Evolutionary conservation across 2,113 vertebrate genomes (phyloP).

Genomic region (Lycaon pictus): DNA sequence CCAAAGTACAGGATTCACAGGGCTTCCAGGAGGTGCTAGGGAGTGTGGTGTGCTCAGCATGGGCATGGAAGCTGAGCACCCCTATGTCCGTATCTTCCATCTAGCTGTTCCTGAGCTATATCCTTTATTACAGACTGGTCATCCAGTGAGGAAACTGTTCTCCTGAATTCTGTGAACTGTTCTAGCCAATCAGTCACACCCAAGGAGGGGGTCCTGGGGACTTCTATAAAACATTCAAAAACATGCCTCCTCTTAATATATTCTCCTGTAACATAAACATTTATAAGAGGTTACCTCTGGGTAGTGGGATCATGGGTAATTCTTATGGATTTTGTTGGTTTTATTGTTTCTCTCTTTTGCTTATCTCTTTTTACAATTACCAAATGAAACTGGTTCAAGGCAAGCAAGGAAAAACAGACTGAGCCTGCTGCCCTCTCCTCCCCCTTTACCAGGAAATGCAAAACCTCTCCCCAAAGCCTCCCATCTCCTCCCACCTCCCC

Average conservation of each 20-base stretch:
- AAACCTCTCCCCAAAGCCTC: background rate
- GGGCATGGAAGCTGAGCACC: no score
- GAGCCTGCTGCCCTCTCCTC: background rate
- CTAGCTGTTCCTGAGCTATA: background rate
- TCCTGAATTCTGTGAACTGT: slow-evolving; percentile 5
- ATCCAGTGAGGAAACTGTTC: background rate
- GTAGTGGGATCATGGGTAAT: background rate
- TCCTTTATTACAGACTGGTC: background rate
- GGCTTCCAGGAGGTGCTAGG: background rate
- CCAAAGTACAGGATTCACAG: background rate
- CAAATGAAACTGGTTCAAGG: background rate
- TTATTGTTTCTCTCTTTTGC: background rate
- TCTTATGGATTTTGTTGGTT: slow-evolving; percentile 14
- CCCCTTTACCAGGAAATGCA: slow-evolving; percentile 1
- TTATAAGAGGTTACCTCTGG: background rate
- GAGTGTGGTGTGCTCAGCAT: background rate
- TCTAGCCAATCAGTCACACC: background rate
- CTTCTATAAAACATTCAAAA: background rate
- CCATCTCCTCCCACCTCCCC: background rate
- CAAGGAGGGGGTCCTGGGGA: background rate
- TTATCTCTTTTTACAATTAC: background rate
- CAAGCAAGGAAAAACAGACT: background rate
- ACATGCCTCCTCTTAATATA: background rate
- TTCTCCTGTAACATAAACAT: background rate
- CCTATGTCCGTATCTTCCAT: background rate